Evolutionary conservation across 2,888 invertebrate species (phyloP).

Genomic region (Pseudococcus longispinus): DNA sequence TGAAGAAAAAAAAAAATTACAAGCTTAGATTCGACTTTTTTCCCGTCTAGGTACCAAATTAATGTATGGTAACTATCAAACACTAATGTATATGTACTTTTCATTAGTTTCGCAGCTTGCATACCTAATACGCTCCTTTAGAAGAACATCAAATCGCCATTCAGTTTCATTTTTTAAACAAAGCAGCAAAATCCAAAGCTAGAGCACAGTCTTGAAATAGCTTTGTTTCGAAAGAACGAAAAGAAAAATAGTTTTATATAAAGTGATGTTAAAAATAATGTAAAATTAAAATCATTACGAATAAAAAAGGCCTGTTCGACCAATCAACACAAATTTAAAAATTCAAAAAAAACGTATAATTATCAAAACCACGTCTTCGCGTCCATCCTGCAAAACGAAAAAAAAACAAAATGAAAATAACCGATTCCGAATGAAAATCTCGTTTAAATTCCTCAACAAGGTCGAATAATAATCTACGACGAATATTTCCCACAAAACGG

Average conservation of each 20-base stretch:
- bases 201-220: neutral
- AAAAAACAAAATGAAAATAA: neutral
- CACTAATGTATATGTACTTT: neutral
- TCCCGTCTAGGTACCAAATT: neutral
- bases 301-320: neutral
- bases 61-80: neutral
- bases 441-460: neutral
- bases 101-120: neutral
- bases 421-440: neutral
- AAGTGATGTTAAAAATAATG: constrained; percentile 27
- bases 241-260: neutral
- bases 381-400: neutral
- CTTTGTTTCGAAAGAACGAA: neutral
- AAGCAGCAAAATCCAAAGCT: constrained; percentile 12
- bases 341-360: neutral
- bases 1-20: neutral
- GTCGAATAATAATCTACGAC: neutral
- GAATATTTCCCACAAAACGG: neutral
- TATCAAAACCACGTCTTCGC: neutral
- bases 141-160: neutral
- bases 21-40: neutral
- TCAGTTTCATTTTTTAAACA: neutral
- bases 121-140: neutral
- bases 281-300: constrained; percentile 14
- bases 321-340: constrained; percentile 10